Percentiles rank a stretch among this genome's conserved stretches.
phyloP scores from a whole-genome alignment of 2,888 invertebrate species.

The Brachylomia viminalis region DNA sequence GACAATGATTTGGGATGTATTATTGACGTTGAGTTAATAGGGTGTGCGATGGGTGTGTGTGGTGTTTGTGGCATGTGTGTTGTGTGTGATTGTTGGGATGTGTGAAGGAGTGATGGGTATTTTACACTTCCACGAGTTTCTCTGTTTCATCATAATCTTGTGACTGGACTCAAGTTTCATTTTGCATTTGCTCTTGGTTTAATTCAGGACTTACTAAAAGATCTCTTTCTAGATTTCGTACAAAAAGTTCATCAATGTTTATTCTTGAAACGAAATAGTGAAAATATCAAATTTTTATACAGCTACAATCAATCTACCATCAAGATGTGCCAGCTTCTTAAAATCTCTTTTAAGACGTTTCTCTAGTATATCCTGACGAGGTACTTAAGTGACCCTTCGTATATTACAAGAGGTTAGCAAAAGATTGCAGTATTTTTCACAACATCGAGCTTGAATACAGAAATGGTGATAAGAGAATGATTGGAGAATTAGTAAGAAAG shows the following conservation, averaged over 20 bases:
- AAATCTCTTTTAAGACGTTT: constrained; percentile 15
- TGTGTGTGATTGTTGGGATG: too few species aligned
- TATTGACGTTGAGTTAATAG: too few species aligned
- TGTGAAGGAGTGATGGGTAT: too few species aligned
- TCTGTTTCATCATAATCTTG: too few species aligned
- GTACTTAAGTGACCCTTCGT: constrained; percentile 10
- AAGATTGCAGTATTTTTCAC: constrained; percentile 10
- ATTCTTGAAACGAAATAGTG: not conserved
- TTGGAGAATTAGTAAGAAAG: not conserved
- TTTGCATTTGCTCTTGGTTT: too few species aligned
- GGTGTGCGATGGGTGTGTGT: too few species aligned
- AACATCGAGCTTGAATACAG: constrained; percentile 17
- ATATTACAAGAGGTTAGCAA: constrained; percentile 11
- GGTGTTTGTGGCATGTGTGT: too few species aligned
- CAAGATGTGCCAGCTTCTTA: constrained; percentile 4
- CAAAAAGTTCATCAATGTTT: not conserved
- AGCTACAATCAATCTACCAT: not conserved
- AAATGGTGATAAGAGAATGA: not conserved
- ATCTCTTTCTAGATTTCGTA: not conserved
- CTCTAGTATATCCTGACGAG: not conserved
- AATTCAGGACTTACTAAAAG: too few species aligned
- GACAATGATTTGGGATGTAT: too few species aligned
- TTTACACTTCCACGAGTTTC: too few species aligned
- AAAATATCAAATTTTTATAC: not conserved
- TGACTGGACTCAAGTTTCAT: too few species aligned